phyloP scores from a whole-genome alignment of 1,140 invertebrate genomes.

The Pachypeltis micranthus region DNA sequence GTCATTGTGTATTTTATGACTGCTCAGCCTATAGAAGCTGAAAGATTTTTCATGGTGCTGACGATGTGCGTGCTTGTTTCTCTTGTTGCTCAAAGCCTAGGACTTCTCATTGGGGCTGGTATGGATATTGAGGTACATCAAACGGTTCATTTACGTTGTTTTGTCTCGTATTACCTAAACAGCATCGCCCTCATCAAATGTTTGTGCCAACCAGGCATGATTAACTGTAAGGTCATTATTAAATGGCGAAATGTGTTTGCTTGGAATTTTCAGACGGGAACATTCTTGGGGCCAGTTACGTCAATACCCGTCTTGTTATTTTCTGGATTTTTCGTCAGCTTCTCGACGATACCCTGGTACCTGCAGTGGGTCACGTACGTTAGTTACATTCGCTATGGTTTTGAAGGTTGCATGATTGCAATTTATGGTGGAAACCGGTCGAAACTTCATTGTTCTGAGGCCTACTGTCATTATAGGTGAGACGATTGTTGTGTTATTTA shows the following conservation, averaged over 20 bases:
- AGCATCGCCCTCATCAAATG: too few species aligned
- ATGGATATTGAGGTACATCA: conserved; percentile 81
- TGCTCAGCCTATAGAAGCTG: conserved; percentile 73
- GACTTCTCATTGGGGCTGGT: conserved; percentile 81
- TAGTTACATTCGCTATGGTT: conserved; percentile 76
- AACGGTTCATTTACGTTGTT: too few species aligned
- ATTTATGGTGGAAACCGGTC: conserved; percentile 66
- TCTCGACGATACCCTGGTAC: conserved; percentile 67
- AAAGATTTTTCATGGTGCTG: conserved; percentile 77
- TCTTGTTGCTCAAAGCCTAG: conserved; percentile 82
- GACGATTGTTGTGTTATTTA: too few species aligned
- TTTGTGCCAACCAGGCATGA: not conserved
- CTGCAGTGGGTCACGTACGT: conserved; percentile 82
- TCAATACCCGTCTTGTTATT: conserved; percentile 56
- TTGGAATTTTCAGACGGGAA: conserved; percentile 60
- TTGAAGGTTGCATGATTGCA: conserved; percentile 64
- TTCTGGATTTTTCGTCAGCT: conserved; percentile 82
- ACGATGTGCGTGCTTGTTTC: conserved; percentile 78
- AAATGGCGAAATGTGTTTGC: not conserved
- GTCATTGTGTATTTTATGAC: conserved; percentile 93
- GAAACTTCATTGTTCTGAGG: conserved; percentile 54
- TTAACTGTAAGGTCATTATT: not conserved
- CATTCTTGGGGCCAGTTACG: conserved; percentile 79
- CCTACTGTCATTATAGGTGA: conserved; percentile 57
- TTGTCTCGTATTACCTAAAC: too few species aligned